Evolutionary conservation across 2,888 invertebrate genomes (phyloP), one percentile per base, ranked within the genome.

Genomic region (Anoplius nigerrimus): DNA sequence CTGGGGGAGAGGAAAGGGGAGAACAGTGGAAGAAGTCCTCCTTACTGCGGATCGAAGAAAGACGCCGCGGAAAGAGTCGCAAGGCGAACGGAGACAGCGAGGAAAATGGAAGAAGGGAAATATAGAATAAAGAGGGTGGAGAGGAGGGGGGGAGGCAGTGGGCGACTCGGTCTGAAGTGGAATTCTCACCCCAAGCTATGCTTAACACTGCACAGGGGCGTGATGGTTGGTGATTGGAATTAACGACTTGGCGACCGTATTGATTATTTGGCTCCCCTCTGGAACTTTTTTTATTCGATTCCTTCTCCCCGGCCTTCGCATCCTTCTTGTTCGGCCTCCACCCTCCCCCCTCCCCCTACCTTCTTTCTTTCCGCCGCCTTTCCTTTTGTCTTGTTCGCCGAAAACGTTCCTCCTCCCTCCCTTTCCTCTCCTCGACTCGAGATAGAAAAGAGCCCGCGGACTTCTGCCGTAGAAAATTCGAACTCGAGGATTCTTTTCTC

Each of bases 231-330:
- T 82, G 84, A 86, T 86, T 85, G 84, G 84, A 84, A 85, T 86
- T 85, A 85, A 85, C 84, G 82, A 85, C 83, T 83, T 78, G 85
- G 80, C 83, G 82, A 86, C 83, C 80, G 83, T 86, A 85, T 86
- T 85, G 85, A 86, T 85, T 85, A 86, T 84, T 83, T 79, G 72
- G 75, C 64, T 75, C 72, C 78, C 74, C 64, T 76, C 72, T 67
- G 65, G 75, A 73, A 57, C 45, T 16, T 54, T 68, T 54, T 46
- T 72, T 68, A 62, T 69, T 52, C 61, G 45, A 57, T 62, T 48
- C 57, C 69, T 58, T 42, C 21, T 46, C 55, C 56, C 63, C 34
- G 11, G 34, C 34, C 34, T 34, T 34, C 34, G 34, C 34, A 34
- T 34, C 63, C 53, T 63, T 42, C 24, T 63, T 34, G 20, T n/a